phyloP scores from a whole-genome alignment of 1,140 invertebrate genomes.

The Maconellicoccus hirsutus region DNA sequence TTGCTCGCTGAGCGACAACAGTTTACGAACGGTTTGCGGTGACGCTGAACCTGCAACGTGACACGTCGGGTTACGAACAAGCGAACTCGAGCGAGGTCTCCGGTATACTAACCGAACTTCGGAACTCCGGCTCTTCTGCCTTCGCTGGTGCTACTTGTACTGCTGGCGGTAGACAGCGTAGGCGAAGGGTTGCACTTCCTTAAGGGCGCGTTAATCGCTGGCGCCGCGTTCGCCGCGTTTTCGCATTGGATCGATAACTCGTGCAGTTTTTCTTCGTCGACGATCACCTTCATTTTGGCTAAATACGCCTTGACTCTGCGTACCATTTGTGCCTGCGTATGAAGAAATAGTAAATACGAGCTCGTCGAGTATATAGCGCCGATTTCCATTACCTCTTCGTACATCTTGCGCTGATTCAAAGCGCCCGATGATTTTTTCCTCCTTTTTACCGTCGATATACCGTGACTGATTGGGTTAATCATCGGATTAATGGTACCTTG shows the following conservation, averaged over 20 bases:
- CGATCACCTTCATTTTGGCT: constrained; percentile 79
- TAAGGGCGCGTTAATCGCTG: constrained; percentile 38
- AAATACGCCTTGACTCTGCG: constrained; percentile 90
- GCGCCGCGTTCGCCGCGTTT: constrained; percentile 45
- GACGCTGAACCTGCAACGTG: constrained; percentile 88
- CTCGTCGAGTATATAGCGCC: not conserved
- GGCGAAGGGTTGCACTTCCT: constrained; percentile 70
- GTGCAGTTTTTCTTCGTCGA: constrained; percentile 81
- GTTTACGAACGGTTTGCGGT: constrained; percentile 86
- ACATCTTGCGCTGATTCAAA: constrained; percentile 96
- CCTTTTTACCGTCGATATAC: constrained; percentile 75
- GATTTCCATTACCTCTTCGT: constrained; percentile 82
- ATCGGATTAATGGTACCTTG: constrained; percentile 54
- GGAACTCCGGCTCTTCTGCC: constrained; percentile 47
- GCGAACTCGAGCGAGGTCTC: no score
- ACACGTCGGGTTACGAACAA: no score
- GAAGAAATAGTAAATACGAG: constrained; percentile 23
- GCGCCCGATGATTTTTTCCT: constrained; percentile 81
- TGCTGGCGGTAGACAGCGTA: constrained; percentile 77
- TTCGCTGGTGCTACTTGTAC: constrained; percentile 76
- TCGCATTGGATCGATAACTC: constrained; percentile 85
- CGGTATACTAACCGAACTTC: constrained; percentile 48
- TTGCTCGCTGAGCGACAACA: constrained; percentile 73
- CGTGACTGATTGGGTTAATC: constrained; percentile 40
- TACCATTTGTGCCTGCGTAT: constrained; percentile 95